Percentiles rank a stretch among this genome's conserved stretches.
Evolutionary conservation across 2,113 vertebrate species (phyloP).

Genomic region (Eonycteris spelaea): DNA sequence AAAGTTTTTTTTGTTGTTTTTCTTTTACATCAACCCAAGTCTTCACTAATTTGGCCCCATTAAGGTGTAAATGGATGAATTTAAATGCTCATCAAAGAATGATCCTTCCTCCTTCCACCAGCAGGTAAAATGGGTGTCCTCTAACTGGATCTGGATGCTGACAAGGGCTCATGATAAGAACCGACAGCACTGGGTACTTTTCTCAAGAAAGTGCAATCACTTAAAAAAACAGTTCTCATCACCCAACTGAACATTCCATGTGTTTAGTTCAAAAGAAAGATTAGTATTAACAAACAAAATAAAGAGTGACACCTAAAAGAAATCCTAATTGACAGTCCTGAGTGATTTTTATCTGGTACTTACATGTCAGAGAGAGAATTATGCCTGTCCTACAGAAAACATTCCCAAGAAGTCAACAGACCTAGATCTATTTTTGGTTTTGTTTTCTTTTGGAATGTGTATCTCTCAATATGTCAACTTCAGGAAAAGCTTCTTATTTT

Average conservation of each 20-base stretch:
- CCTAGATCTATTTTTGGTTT: neutral
- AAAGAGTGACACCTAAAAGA: neutral
- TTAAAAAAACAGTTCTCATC: slow-evolving; percentile 19
- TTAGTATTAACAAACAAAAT: neutral
- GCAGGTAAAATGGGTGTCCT: slow-evolving; percentile 51
- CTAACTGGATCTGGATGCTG: slow-evolving; percentile 44
- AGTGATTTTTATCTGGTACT: neutral
- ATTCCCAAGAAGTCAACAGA: neutral
- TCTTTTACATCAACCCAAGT: neutral
- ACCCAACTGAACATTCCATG: neutral
- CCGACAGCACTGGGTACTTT: neutral
- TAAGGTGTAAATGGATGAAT: slow-evolving; percentile 45
- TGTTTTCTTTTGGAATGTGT: neutral
- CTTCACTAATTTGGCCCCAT: slow-evolving; percentile 61
- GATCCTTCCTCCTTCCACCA: slow-evolving; percentile 32
- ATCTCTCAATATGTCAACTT: neutral
- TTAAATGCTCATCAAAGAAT: slow-evolving; percentile 56
- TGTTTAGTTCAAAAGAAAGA: neutral
- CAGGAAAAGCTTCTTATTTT: slow-evolving; percentile 18
- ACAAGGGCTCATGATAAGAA: slow-evolving; percentile 20
- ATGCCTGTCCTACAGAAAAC: neutral
- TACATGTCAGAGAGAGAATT: neutral
- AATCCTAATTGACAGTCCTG: neutral
- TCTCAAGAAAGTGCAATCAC: neutral
- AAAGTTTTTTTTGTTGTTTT: slow-evolving; percentile 54